These are phyloP conservation scores for Phrynosoma platyrhinos DNA, from an alignment of 2,113 vertebrate species.

Conservation along the genomic window DNA sequence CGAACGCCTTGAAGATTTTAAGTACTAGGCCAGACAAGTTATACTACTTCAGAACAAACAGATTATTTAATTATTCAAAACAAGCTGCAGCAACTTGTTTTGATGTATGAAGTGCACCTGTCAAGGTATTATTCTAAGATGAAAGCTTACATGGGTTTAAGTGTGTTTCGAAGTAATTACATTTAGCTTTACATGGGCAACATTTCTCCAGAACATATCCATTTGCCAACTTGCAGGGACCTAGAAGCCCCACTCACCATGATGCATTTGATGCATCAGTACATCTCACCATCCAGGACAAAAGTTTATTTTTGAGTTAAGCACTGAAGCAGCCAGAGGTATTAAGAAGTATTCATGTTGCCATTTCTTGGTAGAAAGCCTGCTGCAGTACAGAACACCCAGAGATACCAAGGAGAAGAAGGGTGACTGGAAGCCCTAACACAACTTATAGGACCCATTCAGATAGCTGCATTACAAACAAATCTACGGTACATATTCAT, in stretches of 20 bases:
- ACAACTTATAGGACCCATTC: not conserved
- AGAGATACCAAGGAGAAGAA: not conserved
- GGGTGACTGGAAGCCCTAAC: not conserved
- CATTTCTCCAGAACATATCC: not conserved
- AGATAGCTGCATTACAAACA: not conserved
- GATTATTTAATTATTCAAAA: constrained; percentile 1
- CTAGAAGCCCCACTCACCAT: not conserved
- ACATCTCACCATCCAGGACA: not conserved
- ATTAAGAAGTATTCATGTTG: too few species aligned
- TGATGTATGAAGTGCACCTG: not conserved
- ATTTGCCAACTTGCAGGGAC: not conserved
- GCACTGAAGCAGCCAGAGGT: too few species aligned
- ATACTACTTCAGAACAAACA: constrained; percentile 8
- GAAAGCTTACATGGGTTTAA: not conserved
- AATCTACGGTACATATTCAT: not conserved
- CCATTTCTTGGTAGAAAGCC: too few species aligned
- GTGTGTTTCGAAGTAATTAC: constrained; percentile 24
- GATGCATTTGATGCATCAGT: not conserved
- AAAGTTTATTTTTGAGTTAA: too few species aligned
- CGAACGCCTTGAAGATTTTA: not conserved
- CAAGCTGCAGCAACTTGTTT: not conserved
- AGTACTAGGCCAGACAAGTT: not conserved
- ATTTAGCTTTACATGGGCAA: not conserved
- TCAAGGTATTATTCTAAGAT: not conserved
- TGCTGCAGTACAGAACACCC: too few species aligned